phyloP scores from a whole-genome alignment of 1,140 invertebrate genomes.

The Ostrea denselamellosa region DNA sequence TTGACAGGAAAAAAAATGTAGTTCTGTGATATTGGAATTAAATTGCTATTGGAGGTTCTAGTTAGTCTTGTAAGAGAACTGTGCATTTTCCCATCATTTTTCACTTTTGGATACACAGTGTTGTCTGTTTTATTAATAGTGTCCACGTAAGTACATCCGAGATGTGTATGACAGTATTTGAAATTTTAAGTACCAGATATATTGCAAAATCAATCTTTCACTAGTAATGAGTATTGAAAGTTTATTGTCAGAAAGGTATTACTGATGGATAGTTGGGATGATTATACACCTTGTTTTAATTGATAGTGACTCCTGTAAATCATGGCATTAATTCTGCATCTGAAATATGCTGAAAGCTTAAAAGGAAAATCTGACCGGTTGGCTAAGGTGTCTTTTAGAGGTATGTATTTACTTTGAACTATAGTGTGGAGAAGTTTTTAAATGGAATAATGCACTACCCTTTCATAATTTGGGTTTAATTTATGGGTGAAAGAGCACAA shows the following conservation, averaged over 20 bases:
- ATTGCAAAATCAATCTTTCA: not conserved
- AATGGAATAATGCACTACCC: not conserved
- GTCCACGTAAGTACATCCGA: not conserved
- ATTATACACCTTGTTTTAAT: constrained; percentile 4
- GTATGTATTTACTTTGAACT: constrained; percentile 58
- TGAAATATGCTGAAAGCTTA: constrained; percentile 71
- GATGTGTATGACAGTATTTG: not conserved
- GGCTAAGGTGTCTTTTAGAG: constrained; percentile 72
- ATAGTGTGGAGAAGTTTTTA: constrained; percentile 11
- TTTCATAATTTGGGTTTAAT: not conserved
- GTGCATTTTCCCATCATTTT: not conserved
- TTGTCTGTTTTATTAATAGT: not conserved
- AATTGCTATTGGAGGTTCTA: not conserved
- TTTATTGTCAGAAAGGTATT: not conserved
- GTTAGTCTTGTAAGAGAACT: not conserved
- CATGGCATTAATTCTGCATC: constrained; percentile 72
- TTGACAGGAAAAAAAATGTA: not conserved
- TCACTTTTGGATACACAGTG: not conserved
- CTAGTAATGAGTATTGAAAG: not conserved
- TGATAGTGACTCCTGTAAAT: not conserved
- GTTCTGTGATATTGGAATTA: not conserved
- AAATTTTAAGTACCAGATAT: not conserved
- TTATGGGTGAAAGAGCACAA: constrained; percentile 8
- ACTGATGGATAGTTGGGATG: not conserved
- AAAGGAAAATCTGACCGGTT: constrained; percentile 68